These are phyloP conservation scores for Brachionus manjavacas DNA, from an alignment of 1,140 invertebrate species.

Conservation along the genomic window DNA sequence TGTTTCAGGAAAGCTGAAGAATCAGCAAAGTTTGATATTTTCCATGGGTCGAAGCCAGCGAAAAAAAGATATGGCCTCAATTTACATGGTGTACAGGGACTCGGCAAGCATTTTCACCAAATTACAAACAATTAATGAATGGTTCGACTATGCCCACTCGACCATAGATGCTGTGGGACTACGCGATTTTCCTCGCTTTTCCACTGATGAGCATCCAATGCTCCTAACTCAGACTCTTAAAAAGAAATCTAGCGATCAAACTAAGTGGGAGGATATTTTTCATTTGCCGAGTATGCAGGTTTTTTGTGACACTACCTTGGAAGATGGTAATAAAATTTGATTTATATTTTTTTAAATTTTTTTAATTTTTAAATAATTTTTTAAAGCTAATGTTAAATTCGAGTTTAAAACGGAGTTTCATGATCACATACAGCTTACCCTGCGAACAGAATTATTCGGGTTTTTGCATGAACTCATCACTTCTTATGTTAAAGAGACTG, in stretches of 20 bases:
- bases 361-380: slow-evolving; percentile 61
- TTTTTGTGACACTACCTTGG: slow-evolving; percentile 9
- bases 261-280: slow-evolving; percentile 51
- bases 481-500: slow-evolving; percentile 64
- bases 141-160: slow-evolving; percentile 84
- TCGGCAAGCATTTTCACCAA: slow-evolving; percentile 79
- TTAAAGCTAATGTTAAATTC: slow-evolving; percentile 83
- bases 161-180: slow-evolving; percentile 32
- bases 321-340: slow-evolving; percentile 7
- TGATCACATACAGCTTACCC: slow-evolving; percentile 94
- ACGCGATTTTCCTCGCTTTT: slow-evolving; percentile 42
- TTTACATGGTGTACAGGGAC: slow-evolving; percentile 81
- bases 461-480: slow-evolving; percentile 93
- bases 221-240: not conserved
- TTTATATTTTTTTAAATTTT: not conserved
- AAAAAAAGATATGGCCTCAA: slow-evolving; percentile 78
- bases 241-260: slow-evolving; percentile 47
- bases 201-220: slow-evolving; percentile 30
- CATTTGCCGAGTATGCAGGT: slow-evolving; percentile 8
- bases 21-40: slow-evolving; percentile 68
- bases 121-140: slow-evolving; percentile 80
- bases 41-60: slow-evolving; percentile 65
- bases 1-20: not conserved
- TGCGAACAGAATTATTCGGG: slow-evolving; percentile 93
- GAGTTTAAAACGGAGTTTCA: slow-evolving; percentile 97